Evolutionary conservation across 2,113 vertebrate species (phyloP), one percentile per base, ranked within the genome.

Genomic region (Rhea americana): DNA sequence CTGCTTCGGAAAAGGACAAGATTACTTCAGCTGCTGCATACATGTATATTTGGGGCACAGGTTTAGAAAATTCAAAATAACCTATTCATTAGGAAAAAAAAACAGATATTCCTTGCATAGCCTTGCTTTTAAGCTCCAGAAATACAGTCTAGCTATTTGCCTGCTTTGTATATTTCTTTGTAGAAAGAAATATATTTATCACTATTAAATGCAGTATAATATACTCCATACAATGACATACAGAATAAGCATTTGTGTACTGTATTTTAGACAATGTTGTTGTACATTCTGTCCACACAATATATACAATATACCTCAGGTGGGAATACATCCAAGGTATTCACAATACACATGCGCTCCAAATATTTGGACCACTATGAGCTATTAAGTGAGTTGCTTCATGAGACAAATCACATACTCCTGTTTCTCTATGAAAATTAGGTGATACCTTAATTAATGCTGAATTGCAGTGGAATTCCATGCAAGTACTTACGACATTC

Each of bases 361-460:
- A 88, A 89, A 93, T 94, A 96, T 97, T 95, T 88, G 58, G 65
- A 94, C 63, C 26, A 0, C 16, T 91, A 51, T 86, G 80, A 94
- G 71, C 86, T 86, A n/a, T 63, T 90, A 94, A 96, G 84, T 94
- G 59, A 96, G 68, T 81, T 55, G 71, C 83, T 85, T 91, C 75
- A 67, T 68, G 51, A 93, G 79, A 91, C 91, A 83, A 85, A 91
- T 80, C 89, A 74, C 83, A 87, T 8, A 28, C 89, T 79, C 80
- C 85, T 84, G 47, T 90, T 97, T 96, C 96, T 73, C 89, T 76
- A 75, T 5, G 66, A 96, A 97, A 98, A 97, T 95, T 91, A 96
- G 92, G 70, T 90, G 94, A 80, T 68, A 83, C 83, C 45, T 95
- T 97, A 97, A 98, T 97, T 98, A 97, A 97, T 95, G 68, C 92